Base-by-base conservation (phyloP, 2,113 vertebrate genomes). In the Orientallactaga bullata region DNA sequence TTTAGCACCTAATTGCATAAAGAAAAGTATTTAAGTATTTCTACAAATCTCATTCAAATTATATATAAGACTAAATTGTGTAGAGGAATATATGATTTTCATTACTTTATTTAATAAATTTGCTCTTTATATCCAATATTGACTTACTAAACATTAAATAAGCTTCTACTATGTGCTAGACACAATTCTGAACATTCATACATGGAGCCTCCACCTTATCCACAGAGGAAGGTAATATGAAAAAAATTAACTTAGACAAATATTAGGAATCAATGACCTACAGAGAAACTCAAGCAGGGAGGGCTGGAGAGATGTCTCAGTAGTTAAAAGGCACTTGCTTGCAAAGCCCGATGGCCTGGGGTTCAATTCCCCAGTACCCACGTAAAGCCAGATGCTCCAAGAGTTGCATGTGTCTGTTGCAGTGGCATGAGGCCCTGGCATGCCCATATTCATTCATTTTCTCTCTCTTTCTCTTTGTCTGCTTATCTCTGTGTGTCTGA, bases 121-220 rank as follows among this genome's bases (percentile, higher is more conserved):
- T 85, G 69, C 85, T 51, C 20, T 71, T 68, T 58, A 51, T 28
- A 26, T 77, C n/a, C 72, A 61, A 47, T 88, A 61, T 66, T 84
- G 8, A 79, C 37, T 91, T 91, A 35, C 28, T 55, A 78, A 93
- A 24, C 51, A 76, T 84, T 88, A 88, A 74, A 61, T 81, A 85
- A 94, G 23, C 21, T 72, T 2, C 42, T 80, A 21, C 55, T 83
- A 18, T 55, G 15, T 72, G 7, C 24, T 17, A 88, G 51, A 23
- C 17, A 78, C 42, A 61, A 58, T 83, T 73, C 13, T 83, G 58
- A 26, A 71, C 24, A 51, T 79, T 71, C 4, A 18, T 73, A 74
- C 10, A n/a, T 39, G 39, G 61, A 79, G 4, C 8, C 17, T 84
- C 35, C 66, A n/a, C 15, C 51, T 68, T 66, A 2, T 8, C 23